A percentile compares a stretch with the other conserved stretches of the same genome.
Conservation (phyloP, 2,888 invertebrate genomes). For the Antheraea yamamai region DNA sequence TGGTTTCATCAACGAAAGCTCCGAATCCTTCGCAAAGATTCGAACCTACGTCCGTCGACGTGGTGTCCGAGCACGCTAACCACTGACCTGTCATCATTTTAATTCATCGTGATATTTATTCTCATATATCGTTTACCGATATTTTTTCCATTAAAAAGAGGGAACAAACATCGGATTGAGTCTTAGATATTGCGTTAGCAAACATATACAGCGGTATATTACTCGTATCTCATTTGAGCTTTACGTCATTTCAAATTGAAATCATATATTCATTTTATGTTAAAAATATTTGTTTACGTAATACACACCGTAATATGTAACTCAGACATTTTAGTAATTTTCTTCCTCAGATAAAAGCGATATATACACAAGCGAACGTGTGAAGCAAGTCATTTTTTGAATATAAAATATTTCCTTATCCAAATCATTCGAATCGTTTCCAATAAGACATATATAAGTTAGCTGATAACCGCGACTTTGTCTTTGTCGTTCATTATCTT, state of each 20-base stretch:
- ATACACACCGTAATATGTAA: not conserved
- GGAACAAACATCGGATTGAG: not conserved
- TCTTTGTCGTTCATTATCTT: no score
- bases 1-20: no score
- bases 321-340: no score
- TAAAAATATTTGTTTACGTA: not conserved
- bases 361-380: no score
- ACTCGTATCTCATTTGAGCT: not conserved
- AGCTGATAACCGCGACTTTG: no score
- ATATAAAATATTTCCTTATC: no score
- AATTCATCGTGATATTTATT: not conserved
- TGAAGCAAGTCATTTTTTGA: no score
- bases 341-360: no score
- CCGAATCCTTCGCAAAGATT: no score
- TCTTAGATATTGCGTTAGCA: not conserved
- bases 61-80: not conserved
- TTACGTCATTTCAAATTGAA: not conserved
- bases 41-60: no score
- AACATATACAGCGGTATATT: not conserved
- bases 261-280: not conserved
- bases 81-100: not conserved
- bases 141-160: slow-evolving; percentile 4
- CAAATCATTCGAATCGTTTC: no score
- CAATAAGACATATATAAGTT: no score
- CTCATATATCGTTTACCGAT: not conserved